phyloP scores from a whole-genome alignment of 2,113 vertebrate species.

The Odobenus rosmarus region DNA sequence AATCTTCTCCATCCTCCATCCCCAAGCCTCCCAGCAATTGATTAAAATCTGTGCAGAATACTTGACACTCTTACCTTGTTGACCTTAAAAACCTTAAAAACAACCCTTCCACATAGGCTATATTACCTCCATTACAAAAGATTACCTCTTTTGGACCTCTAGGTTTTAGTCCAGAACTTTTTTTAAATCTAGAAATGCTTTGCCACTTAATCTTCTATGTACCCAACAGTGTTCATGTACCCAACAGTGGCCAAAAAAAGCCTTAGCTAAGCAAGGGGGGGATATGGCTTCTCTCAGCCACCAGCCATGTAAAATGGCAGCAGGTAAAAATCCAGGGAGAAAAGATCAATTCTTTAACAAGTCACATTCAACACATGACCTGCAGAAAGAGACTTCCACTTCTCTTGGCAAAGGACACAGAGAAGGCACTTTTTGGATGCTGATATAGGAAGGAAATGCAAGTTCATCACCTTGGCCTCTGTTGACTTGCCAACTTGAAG shows the following conservation, averaged over 20 bases:
- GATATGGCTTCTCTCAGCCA: background rate
- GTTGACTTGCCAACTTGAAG: background rate
- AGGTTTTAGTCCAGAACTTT: background rate
- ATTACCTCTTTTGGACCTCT: background rate
- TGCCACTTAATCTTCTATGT: background rate
- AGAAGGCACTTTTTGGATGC: background rate
- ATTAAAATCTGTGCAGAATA: background rate
- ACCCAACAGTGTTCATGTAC: background rate
- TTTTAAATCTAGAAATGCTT: background rate
- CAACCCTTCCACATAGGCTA: background rate
- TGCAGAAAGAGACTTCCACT: background rate
- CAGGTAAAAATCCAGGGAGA: background rate
- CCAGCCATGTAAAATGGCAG: background rate
- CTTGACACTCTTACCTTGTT: background rate
- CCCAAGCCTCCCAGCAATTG: no score
- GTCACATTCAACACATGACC: background rate
- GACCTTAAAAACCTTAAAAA: background rate
- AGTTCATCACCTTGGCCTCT: background rate
- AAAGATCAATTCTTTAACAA: background rate
- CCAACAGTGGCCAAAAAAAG: background rate
- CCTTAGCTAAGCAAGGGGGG: background rate
- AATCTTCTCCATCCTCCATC: background rate
- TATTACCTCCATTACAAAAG: background rate
- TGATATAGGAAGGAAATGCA: background rate
- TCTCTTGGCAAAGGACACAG: background rate